phyloP scores from a whole-genome alignment of 1,140 invertebrate genomes.

The Plectrocnemia conspersa region DNA sequence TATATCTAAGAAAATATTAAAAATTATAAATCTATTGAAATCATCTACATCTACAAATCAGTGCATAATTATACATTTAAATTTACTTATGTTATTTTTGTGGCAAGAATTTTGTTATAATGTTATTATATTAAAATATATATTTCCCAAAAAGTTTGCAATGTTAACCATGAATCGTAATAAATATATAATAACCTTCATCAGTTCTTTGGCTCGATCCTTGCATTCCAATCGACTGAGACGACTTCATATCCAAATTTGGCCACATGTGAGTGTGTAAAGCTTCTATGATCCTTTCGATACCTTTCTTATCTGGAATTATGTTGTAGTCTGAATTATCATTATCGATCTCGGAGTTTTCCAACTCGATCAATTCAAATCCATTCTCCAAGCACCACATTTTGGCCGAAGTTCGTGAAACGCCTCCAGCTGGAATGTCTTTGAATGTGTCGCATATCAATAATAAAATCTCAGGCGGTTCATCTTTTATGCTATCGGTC shows the following conservation, averaged over 20 bases:
- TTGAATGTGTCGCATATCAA: conserved; percentile 35
- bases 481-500: conserved; percentile 38
- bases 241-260: conserved; percentile 66
- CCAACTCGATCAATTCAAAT: conserved; percentile 72
- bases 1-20: too few relatives aligned
- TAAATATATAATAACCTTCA: too few relatives aligned
- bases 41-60: too few relatives aligned
- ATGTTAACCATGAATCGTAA: too few relatives aligned
- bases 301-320: conserved; percentile 62
- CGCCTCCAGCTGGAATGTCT: conserved; percentile 6
- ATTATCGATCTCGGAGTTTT: conserved; percentile 50
- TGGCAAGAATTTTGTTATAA: too few relatives aligned
- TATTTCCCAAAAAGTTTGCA: too few relatives aligned
- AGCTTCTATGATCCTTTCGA: conserved; percentile 69
- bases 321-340: conserved; percentile 53
- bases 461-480: conserved; percentile 42
- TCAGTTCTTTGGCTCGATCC: too few relatives aligned
- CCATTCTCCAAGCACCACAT: conserved; percentile 44
- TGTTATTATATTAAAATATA: too few relatives aligned
- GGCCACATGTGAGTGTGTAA: conserved; percentile 74
- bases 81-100: too few relatives aligned
- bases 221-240: conserved; percentile 4
- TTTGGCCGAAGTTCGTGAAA: conserved; percentile 40
- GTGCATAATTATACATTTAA: too few relatives aligned
- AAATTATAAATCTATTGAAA: too few relatives aligned